Base-by-base conservation (phyloP, 2,888 invertebrate species). In the Epinotia nisella region DNA sequence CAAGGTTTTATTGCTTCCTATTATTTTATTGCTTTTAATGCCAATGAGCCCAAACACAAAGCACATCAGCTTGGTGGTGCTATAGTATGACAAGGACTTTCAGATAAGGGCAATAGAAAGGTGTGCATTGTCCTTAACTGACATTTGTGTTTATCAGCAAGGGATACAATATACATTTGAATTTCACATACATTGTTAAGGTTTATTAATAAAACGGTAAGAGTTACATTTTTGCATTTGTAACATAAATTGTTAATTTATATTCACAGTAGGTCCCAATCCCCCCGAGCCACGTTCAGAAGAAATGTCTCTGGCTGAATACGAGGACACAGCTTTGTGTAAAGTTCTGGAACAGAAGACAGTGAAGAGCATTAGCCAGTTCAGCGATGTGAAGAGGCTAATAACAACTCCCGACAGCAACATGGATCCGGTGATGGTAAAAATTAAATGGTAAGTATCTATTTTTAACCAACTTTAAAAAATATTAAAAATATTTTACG, bases 361-460 rank as follows among this genome's bases (percentile, higher is more conserved):
- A 0, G 86, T 88, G 0, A 92, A 91, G 65, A 85, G 84, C 0
- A 24, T 89, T 3, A 85, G 83, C 0, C 90, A 90, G 64, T 78
- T 80, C 0, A 79, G 87, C 65, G 84, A 86, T 0, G 87, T 92
- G 0, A 85, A 84, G 53, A 71, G 64, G 0, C 77, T 91, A 0
- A 75, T 92, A 0, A 84, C 83, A 0, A 74, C 87, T 0, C 79
- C 84, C 0, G 80, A 87, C 51, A 75, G 69, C 0, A 75, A 70
- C 0, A 77, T 92, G 10, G 82, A 86, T 1, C 83, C 85, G 0
- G 86, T 86, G 39, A 76, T 88, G 66, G 4, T 83, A 0, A 83
- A 86, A 2, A 85, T 86, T 58, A 92, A 92, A 82, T 76, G 82
- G 92, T 92, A 74, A 77, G 88, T 82, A n/a, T 17, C 1, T 41